phyloP scores from a whole-genome alignment of 2,113 vertebrate genomes.

The Sylvia atricapilla region DNA sequence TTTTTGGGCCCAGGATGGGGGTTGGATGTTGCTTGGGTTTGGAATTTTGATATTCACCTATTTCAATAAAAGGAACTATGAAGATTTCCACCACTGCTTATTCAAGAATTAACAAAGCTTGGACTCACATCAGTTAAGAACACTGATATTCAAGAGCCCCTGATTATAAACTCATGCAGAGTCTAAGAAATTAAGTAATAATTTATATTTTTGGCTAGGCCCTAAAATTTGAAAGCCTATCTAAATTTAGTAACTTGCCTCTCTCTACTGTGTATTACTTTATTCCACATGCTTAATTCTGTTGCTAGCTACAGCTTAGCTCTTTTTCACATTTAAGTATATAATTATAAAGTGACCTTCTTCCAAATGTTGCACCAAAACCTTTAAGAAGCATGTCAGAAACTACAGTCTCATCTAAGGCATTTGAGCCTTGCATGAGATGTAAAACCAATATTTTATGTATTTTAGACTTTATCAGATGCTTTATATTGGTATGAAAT shows the following conservation, averaged over 20 bases:
- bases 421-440: neutral
- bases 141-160: neutral
- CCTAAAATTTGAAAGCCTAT: neutral
- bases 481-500: neutral
- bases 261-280: neutral
- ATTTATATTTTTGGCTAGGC: neutral
- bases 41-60: neutral
- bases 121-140: neutral
- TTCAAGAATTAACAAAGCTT: neutral
- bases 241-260: neutral
- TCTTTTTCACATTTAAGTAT: neutral
- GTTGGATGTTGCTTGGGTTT: neutral
- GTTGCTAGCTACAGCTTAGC: neutral
- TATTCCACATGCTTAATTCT: neutral
- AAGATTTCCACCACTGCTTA: neutral
- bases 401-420: neutral
- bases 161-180: neutral
- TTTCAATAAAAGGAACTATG: neutral
- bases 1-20: neutral
- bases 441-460: neutral
- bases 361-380: neutral
- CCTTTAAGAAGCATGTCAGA: neutral
- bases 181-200: neutral
- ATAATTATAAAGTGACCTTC: slow-evolving; percentile 15
- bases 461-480: neutral